phyloP scores from a whole-genome alignment of 2,113 vertebrate species.

The Pionites leucogaster region DNA sequence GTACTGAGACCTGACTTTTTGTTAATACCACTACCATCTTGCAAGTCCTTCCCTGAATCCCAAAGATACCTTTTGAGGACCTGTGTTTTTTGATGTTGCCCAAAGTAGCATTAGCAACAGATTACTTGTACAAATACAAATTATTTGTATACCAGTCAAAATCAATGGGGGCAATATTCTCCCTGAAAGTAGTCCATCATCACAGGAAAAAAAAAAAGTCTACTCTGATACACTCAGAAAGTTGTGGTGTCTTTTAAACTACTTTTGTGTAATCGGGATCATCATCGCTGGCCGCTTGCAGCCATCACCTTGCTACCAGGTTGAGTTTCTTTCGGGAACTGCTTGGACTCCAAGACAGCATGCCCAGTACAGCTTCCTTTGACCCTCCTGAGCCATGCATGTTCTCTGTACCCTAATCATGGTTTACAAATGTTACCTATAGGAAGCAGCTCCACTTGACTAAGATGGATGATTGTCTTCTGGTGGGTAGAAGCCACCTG shows the following conservation, averaged over 20 bases:
- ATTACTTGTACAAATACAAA: too few species aligned
- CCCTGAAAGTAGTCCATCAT: background rate
- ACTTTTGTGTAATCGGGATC: background rate
- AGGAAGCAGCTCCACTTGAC: background rate
- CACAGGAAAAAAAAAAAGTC: background rate
- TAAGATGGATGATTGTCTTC: background rate
- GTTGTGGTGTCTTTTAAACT: background rate
- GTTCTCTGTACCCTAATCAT: background rate
- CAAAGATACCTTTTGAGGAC: fast-evolving
- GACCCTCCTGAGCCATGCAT: fast-evolving
- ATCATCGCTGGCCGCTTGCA: background rate
- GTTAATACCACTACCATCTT: background rate
- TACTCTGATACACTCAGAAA: background rate
- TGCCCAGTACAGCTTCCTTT: fast-evolving
- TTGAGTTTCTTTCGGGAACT: background rate
- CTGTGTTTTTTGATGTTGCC: background rate
- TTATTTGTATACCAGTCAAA: background rate
- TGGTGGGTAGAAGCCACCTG: background rate
- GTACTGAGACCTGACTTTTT: background rate
- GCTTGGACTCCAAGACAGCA: background rate
- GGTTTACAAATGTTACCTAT: fast-evolving
- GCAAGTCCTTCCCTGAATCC: background rate
- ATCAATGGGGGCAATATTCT: background rate
- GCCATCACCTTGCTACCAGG: background rate
- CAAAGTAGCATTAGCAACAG: background rate